Evolutionary conservation across 2,797 vertebrate genomes (phyloP).

Genomic region (Periophthalmus magnuspinnatus): DNA sequence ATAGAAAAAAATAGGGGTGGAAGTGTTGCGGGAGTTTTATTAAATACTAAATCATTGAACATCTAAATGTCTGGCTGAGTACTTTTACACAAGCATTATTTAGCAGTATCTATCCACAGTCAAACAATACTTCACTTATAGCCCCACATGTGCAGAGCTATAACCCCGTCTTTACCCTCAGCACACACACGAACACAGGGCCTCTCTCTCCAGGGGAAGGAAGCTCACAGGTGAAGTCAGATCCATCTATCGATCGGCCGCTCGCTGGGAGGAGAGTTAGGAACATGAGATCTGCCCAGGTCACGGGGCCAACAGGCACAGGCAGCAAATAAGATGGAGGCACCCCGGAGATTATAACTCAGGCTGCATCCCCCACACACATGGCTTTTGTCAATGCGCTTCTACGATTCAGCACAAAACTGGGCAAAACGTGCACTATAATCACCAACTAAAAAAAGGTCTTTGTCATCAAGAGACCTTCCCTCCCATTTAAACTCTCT

Average conservation of each 20-base stretch:
- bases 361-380: constrained; percentile 10
- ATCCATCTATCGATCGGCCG: constrained; percentile 73
- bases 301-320: constrained; percentile 65
- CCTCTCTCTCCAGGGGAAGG: constrained; percentile 49
- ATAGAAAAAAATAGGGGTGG: not conserved
- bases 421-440: constrained; percentile 9
- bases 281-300: constrained; percentile 72
- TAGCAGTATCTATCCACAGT: not conserved
- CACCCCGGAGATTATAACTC: constrained; percentile 40
- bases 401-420: constrained; percentile 23
- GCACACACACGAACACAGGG: constrained; percentile 18
- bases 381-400: constrained; percentile 39
- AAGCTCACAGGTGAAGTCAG: constrained; percentile 71
- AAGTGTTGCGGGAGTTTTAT: not conserved
- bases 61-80: not conserved
- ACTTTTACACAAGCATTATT: not conserved
- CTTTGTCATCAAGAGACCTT: not conserved
- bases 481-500: not conserved
- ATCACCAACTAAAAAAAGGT: constrained; percentile 20
- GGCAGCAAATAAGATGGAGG: constrained; percentile 33
- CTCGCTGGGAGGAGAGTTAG: constrained; percentile 72
- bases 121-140: constrained; percentile 32
- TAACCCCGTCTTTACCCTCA: constrained; percentile 27
- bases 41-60: not conserved
- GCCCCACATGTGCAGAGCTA: constrained; percentile 43